Conservation (phyloP, 2,888 invertebrate species). For the Lepidochrysops patricia region DNA sequence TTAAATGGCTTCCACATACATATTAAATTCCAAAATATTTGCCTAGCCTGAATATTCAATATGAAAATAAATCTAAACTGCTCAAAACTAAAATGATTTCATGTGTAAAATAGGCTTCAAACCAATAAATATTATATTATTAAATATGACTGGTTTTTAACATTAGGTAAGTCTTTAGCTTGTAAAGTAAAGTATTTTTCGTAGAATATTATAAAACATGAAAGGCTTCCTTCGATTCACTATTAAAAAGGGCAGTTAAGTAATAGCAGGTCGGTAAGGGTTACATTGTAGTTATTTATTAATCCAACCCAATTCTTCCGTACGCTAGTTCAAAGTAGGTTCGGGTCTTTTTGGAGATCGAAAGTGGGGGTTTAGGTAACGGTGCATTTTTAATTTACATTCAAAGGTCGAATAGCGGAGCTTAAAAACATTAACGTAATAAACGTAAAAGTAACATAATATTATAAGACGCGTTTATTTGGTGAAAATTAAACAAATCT, state of each 20-base stretch:
- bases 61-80: too few relatives aligned
- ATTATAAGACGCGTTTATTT: too few relatives aligned
- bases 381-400: slow-evolving; percentile 1
- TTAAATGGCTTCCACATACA: too few relatives aligned
- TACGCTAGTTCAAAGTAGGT: slow-evolving; percentile 64
- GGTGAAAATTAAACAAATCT: too few relatives aligned
- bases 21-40: too few relatives aligned
- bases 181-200: neutral
- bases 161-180: neutral
- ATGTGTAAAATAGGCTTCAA: too few relatives aligned
- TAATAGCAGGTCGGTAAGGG: neutral
- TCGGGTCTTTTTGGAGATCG: slow-evolving; percentile 62
- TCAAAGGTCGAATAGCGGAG: neutral
- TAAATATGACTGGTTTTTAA: too few relatives aligned
- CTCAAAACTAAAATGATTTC: too few relatives aligned
- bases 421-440: neutral
- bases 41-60: too few relatives aligned
- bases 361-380: slow-evolving; percentile 51
- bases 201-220: neutral
- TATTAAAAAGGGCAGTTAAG: slow-evolving; percentile 11
- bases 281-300: slow-evolving; percentile 60
- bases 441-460: too few relatives aligned
- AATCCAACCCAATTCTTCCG: slow-evolving; percentile 66
- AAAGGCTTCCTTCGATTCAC: neutral
- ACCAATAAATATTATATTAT: too few relatives aligned